Evolutionary conservation across 2,797 vertebrate genomes (phyloP).

Genomic region (Babyrousa celebensis): DNA sequence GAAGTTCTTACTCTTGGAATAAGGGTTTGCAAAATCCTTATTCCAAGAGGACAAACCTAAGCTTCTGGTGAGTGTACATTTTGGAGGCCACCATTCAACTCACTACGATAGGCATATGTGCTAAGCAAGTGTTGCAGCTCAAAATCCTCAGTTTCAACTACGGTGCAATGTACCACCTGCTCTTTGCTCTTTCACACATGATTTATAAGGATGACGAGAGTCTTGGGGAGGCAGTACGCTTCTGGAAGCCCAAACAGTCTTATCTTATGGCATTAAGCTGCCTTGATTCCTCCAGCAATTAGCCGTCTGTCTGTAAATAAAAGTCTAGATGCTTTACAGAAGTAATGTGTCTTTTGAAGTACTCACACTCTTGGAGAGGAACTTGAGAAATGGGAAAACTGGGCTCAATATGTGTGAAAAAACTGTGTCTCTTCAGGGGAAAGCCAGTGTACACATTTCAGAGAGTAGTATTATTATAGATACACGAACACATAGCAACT

Average conservation of each 20-base stretch:
- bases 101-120: neutral
- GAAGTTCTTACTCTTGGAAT: neutral
- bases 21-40: neutral
- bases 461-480: neutral
- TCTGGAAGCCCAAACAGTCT: conserved; percentile 22
- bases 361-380: conserved; percentile 3
- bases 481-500: neutral
- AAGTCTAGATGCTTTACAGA: conserved; percentile 45
- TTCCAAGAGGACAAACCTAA: neutral
- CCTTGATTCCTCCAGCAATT: neutral
- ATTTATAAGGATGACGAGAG: conserved; percentile 10
- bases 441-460: neutral
- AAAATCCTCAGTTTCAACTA: neutral
- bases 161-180: neutral
- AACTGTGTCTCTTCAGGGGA: conserved; percentile 23
- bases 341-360: conserved; percentile 50
- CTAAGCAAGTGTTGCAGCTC: neutral
- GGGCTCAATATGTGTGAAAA: conserved; percentile 16
- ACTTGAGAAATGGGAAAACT: conserved; percentile 60
- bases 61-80: neutral
- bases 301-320: conserved; percentile 20
- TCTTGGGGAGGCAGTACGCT: neutral
- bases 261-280: neutral
- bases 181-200: neutral
- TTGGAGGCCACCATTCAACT: neutral